Evolutionary conservation across 2,113 vertebrate genomes (phyloP), one percentile per base, ranked within the genome.

Genomic region (Rhynchomys soricoides): DNA sequence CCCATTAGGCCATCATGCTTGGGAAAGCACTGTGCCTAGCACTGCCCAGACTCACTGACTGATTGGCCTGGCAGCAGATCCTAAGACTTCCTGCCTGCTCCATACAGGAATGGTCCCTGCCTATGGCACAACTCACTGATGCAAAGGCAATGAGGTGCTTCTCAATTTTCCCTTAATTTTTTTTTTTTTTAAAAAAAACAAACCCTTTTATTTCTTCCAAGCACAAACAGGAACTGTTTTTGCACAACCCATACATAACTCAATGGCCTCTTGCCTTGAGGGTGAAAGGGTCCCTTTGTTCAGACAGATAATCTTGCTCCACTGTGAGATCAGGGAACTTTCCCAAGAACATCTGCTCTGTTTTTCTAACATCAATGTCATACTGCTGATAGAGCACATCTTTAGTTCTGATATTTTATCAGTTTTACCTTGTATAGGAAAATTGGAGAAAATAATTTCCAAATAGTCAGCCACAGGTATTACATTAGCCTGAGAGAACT

Each of bases 321-420:
- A 9, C 29, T 48, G 1, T 40, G 4, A 48, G 48, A 26, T 74
- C 40, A 15, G 78, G 1, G 2, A 29, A 24, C 31, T 71, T 52
- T 26, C 71, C 52, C 89, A 12, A 59, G 75, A 50, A 11, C 1
- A 5, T 52, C 45, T 68, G 57, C 88, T 89, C 86, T 90, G 55
- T 90, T 62, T 48, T 45, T 68, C 59, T 91, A 68, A 66, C 34
- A 90, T 64, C 22, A 91, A 40, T 26, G 79, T 79, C 62, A 79
- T 40, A 68, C 16, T 52, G 37, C 45, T n/a, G 34, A 64, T 24
- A 29, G 4, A 79, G 24, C 48, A 91, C 75, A 68, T 31, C 24
- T 40, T 57, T 37, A 40, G 62, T 50, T 68, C 68, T 43, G 85
- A 31, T 37, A 70, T 89, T 78, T 71, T 55, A 86, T 34, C 16